Evolutionary conservation across 1,140 invertebrate genomes (phyloP).

Genomic region (Ylistrum balloti): DNA sequence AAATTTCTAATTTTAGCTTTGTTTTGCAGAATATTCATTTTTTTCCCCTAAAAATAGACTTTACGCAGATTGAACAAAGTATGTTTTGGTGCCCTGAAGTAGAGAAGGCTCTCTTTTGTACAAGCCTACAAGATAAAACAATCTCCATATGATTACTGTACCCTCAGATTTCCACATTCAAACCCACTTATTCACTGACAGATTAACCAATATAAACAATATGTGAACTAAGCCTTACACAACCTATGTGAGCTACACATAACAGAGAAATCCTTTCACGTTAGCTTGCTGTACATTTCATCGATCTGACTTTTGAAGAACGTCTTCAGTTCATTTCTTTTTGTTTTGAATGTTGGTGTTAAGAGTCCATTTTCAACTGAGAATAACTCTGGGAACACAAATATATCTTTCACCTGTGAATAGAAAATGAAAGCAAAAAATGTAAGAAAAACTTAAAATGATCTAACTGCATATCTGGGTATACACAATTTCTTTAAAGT

Average conservation of each 20-base stretch:
- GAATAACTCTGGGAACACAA: slow-evolving; percentile 96
- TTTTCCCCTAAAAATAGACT: not conserved
- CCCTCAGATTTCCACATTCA: too few species aligned
- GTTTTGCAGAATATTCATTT: not conserved
- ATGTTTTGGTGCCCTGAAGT: too few species aligned
- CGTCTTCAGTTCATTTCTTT: slow-evolving; percentile 93
- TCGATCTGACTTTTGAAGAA: slow-evolving; percentile 95
- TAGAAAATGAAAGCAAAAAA: slow-evolving; percentile 20
- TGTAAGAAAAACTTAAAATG: too few species aligned
- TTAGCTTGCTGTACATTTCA: slow-evolving; percentile 89
- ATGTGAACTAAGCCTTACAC: not conserved
- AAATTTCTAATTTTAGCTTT: not conserved
- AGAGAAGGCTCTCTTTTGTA: too few species aligned
- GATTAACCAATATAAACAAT: not conserved
- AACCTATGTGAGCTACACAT: not conserved
- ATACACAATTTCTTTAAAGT: too few species aligned
- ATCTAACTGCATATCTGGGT: too few species aligned
- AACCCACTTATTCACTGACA: too few species aligned
- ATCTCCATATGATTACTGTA: too few species aligned
- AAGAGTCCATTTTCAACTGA: slow-evolving; percentile 98
- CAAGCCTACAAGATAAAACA: too few species aligned
- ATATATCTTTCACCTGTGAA: slow-evolving; percentile 95
- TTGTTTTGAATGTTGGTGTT: slow-evolving; percentile 98
- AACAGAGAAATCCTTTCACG: slow-evolving; percentile 13
- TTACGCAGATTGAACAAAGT: too few species aligned